Evolutionary conservation across 2,888 invertebrate genomes (phyloP), one percentile per base, ranked within the genome.

Genomic region (Platerodrilus igneus): DNA sequence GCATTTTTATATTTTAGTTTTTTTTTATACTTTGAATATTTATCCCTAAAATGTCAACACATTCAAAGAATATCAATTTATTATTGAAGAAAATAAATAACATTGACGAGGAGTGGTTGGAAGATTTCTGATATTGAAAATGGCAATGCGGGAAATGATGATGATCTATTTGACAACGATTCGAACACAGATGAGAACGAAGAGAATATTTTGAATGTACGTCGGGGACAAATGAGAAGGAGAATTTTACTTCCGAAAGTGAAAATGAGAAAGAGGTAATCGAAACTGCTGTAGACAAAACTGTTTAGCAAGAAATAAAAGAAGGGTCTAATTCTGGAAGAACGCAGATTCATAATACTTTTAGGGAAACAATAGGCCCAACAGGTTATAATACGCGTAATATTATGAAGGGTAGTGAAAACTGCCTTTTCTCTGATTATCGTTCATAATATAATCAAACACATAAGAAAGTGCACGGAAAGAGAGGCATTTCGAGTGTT

Each of bases 51-150:
- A 34, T 34, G 34, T 26, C 34, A 15, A 34, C 4, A 11, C 34
- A 28, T 28, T 34, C 34, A n/a, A 13, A 10, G n/a, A 34, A 25
- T 34, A 30, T 30, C 28, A 34, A 34, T 7, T n/a, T n/a, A n/a
- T 29, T 34, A 34, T 34, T 34, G 30, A 29, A 25, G 34, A 34
- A 34, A 34, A 34, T 34, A 34, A 34, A 34, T 34, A 34, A 30
- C 30, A 34, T 28, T 28, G 26, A 34, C 27, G 34, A 34, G 13
- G 10, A 34, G 9, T 34, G 28, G 6, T 34, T 29, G 27, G 34
- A 34, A 34, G 34, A 34, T 30, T 34, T 26, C 13, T 15, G 28
- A 28, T 28, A 28, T 28, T 28, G 28, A 28, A 14, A 6, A 28
- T 28, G 21, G 8, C 11, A 11, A 16, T 6, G 34, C 11, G 9